A percentile compares a stretch with the other conserved stretches of the same genome.
These are phyloP conservation scores for Enteromius anoplus DNA, from an alignment of 2,797 vertebrate genomes.

Conservation along the genomic window DNA sequence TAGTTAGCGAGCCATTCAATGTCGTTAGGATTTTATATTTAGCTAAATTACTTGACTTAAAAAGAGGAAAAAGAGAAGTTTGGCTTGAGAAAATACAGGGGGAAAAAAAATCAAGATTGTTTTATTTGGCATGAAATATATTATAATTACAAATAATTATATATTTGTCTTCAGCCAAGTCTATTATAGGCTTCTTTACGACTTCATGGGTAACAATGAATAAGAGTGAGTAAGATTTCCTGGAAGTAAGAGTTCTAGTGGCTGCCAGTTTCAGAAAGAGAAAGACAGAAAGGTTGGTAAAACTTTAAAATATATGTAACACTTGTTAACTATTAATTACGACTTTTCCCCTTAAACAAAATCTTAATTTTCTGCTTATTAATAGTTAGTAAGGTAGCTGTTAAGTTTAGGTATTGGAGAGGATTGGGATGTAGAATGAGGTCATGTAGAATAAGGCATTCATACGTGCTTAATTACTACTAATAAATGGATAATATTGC, in stretches of 20 bases:
- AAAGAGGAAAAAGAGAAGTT: slow-evolving; percentile 31
- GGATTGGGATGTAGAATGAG: no score
- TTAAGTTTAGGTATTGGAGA: no score
- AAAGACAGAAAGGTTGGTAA: neutral
- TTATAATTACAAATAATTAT: slow-evolving; percentile 61
- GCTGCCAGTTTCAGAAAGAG: slow-evolving; percentile 56
- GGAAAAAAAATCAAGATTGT: slow-evolving; percentile 28
- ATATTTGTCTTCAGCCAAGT: slow-evolving; percentile 60
- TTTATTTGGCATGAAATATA: slow-evolving; percentile 64
- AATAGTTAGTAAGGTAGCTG: no score
- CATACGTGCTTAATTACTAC: no score
- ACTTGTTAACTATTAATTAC: no score
- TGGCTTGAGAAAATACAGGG: neutral
- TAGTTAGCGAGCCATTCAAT: slow-evolving; percentile 19
- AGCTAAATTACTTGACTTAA: neutral
- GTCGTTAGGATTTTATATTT: neutral
- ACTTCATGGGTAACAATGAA: slow-evolving; percentile 62
- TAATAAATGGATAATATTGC: no score
- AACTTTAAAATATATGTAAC: no score
- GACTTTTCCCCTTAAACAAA: no score
- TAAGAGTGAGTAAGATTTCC: slow-evolving; percentile 58
- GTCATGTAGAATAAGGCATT: no score
- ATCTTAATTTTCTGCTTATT: no score
- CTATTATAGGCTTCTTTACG: slow-evolving; percentile 56
- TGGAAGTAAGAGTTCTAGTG: slow-evolving; percentile 55